These are phyloP conservation scores for Cyclophora punctaria DNA, from an alignment of 2,888 invertebrate species.

Conservation along the genomic window DNA sequence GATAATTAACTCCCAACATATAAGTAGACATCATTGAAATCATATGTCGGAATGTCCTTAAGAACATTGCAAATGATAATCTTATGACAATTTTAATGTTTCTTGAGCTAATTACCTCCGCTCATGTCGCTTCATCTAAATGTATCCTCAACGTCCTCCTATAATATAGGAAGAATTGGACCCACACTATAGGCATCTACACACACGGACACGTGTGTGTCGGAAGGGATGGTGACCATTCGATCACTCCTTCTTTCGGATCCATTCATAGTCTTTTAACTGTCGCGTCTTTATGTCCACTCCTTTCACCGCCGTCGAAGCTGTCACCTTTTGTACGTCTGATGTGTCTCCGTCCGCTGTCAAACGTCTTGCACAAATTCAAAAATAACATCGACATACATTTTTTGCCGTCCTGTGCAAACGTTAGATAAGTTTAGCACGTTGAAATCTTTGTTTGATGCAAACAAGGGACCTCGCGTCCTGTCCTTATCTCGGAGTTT, in stretches of 20 bases:
- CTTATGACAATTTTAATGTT: no score
- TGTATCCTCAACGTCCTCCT: no score
- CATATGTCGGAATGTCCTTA: no score
- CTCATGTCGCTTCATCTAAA: no score
- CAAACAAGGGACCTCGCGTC: slow-evolving; percentile 62
- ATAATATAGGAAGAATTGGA: no score
- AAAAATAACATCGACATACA: slow-evolving; percentile 66
- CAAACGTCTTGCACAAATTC: slow-evolving; percentile 74
- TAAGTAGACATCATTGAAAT: no score
- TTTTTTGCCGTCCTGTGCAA: slow-evolving; percentile 66
- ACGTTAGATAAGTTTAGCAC: slow-evolving; percentile 64
- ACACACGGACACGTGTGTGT: no score
- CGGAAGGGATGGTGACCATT: slow-evolving; percentile 21
- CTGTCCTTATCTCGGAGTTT: slow-evolving; percentile 59
- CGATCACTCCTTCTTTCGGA: slow-evolving; percentile 69
- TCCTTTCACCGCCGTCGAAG: slow-evolving; percentile 49
- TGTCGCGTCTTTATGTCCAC: slow-evolving; percentile 55
- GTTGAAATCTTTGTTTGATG: slow-evolving; percentile 63
- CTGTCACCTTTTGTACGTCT: slow-evolving; percentile 60
- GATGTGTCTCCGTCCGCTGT: slow-evolving; percentile 59
- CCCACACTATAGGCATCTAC: no score
- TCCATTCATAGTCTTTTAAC: slow-evolving; percentile 69
- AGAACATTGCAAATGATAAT: no score
- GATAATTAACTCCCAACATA: no score
- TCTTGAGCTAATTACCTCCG: no score